Evolutionary conservation across 1,140 invertebrate genomes (phyloP), one percentile per base, ranked within the genome.

Genomic region (Drosophila willistoni): DNA sequence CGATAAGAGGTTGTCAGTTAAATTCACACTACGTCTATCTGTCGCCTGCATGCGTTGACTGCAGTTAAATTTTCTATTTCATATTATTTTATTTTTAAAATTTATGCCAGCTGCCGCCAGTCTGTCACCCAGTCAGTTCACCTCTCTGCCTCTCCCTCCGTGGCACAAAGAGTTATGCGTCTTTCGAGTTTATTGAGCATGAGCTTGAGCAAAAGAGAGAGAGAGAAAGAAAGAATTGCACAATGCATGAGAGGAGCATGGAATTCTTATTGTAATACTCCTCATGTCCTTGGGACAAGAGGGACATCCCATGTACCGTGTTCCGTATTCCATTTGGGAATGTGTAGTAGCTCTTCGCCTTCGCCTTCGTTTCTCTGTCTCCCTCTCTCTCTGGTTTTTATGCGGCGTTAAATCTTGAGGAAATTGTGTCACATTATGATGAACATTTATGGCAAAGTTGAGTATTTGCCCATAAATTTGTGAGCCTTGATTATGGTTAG

Each of bases 371-470:
- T 10, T 19, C 17, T 47, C 9, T 17, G 3, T 36, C 33, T 34
- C 33, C 4, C 33, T 33, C 36, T 44, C 68, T 59, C 73, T 5
- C 36, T 39, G 36, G 12, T 59, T 73, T 79, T 87, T 87, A 83
- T 87, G 83, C 83, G 66, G 80, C 84, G 84, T 89, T 89, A 89
- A 89, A 89, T 89, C 84, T 89, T 78, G 71, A 81, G 84, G 74
- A 89, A 89, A 89, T 89, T 89, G 84, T 89, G 84, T 89, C 84
- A 84, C 84, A 89, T 89, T 84, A 89, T 89, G 80, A 86, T 86
- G 84, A 87, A 89, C 83, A 86, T 86, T 86, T 86, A 86, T 86
- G 83, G 76, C 76, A 79, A 83, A 83, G 76, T 77, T 80, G 84
- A 89, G 79, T 80, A 82, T 79, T 77, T 62, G 69, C 76, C 56